Base-by-base conservation (phyloP, 1,140 invertebrate species). In the Lepidostoma basale region DNA sequence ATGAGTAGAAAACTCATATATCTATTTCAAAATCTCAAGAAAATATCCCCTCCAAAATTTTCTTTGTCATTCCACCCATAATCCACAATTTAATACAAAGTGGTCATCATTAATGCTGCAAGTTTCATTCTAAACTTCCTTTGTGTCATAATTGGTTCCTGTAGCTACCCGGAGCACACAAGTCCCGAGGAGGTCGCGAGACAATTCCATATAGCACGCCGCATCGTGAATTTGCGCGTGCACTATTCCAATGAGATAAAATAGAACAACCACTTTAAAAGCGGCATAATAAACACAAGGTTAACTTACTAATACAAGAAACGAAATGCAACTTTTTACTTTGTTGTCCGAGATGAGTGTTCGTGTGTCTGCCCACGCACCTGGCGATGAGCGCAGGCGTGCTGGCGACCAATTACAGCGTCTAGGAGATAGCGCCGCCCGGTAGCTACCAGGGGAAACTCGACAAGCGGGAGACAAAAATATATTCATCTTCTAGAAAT, bases 331-430 rank as follows among this genome's bases (percentile, higher is more conserved):
- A 6, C 14, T 36, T 36, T 36, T 12, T 36, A 47, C 44, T 47
- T 47, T n/a, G n/a, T 47, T 47, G 12, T 20, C 10, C 14, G 44
- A 47, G n/a, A 23, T 47, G 18, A 8, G 16, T 47, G 20, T 47
- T 47, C 23, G 1, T 22, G 16, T 18, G 9, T 20, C 30, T 20
- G 28, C 52, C 52, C 28, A 56, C 52, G 52, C 52, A 56, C 52
- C 52, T 56, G 52, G 52, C 30, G 28, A 18, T 16, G 28, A 12
- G 52, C 52, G 52, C 52, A 56, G 52, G 52, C 52, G 52, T 33
- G 52, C 52, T 56, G 18, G 30, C 52, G 30, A 56, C 52, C 52
- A 56, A 56, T 56, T 56, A 56, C 52, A 56, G 28, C 52, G 14
- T 33, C 30, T 14, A 16, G 14, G 49, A 54, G 25, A 54, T 54